Base-by-base conservation (phyloP, 2,888 invertebrate genomes). In the Hirtodrosophila alboralis region DNA sequence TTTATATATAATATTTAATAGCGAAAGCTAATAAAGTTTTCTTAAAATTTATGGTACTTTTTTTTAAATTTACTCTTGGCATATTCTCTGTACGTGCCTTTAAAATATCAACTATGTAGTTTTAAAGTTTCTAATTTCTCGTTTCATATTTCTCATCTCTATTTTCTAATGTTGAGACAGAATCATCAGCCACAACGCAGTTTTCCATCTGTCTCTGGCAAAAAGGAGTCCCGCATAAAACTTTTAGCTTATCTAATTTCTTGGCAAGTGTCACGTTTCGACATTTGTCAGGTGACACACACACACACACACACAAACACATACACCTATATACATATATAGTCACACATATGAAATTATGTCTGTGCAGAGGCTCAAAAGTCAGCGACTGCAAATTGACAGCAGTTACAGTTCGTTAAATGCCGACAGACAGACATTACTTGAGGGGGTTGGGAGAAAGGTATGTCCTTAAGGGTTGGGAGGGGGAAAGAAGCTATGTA, bases 391-490 rank as follows among this genome's bases (percentile, higher is more conserved):
- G 74, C 84, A 87, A 87, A 85, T 87, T 87, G 87, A 85, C 87
- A 84, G 84, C 84, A 87, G 86, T 87, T 84, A 85, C 87, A 84
- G 84, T 84, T 87, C 86, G 84, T 87, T 84, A 87, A 87, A 85
- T 84, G 74, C 74, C 69, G 65, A 49, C 64, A 49, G 33, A 61
- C 45, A 56, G 56, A 18, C 18, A 18, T 18, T 18, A 18, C 18
- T 18, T 5, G 18, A 4, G 23, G 23, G 37, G 38, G 34, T 26
- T 28, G 23, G 6, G 23, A 23, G 7, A 6, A 23, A 28, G 49
- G 14, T 21, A 7, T 18, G 18, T 4, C 18, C 4, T 3, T 3
- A 18, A 3, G 18, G 23, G 10, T 13, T 41, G 16, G 8, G 14
- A 23, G 12, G 5, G 37, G 23, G 26, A 26, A 34, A 21, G 37